Evolutionary conservation across 64 coral and sea anemone genomes (phyloP).

Genomic region (Montipora foliosa): DNA sequence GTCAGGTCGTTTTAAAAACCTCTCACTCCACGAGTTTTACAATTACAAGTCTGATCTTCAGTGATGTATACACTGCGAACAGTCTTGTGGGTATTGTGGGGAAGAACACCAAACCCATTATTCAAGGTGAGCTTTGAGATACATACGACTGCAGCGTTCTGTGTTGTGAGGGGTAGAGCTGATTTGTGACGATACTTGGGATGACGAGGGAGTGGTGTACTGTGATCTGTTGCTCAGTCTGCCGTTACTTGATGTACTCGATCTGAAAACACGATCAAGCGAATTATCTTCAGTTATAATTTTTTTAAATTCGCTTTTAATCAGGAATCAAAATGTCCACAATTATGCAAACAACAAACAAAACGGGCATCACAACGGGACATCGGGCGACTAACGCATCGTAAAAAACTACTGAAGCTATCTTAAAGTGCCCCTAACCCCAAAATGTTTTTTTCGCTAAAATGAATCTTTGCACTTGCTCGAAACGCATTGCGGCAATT

Average conservation of each 20-base stretch:
- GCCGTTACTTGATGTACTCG: background rate
- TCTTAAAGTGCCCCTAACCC: too few relatives aligned
- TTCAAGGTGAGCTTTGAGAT: background rate
- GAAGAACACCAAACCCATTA: background rate
- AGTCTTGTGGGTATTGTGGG: background rate
- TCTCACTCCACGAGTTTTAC: background rate
- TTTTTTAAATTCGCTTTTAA: background rate
- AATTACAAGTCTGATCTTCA: background rate
- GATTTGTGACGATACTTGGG: background rate
- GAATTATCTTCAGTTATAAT: background rate
- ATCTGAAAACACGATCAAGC: background rate
- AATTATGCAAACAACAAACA: background rate
- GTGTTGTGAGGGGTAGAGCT: background rate
- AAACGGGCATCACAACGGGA: background rate
- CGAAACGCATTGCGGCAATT: too few relatives aligned
- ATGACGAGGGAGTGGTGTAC: constrained; percentile 43
- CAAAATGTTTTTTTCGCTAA: too few relatives aligned
- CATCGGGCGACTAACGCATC: background rate
- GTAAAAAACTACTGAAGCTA: too few relatives aligned
- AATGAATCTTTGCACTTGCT: too few relatives aligned
- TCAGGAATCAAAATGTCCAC: background rate
- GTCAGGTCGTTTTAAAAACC: background rate
- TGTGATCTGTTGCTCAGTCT: constrained; percentile 34
- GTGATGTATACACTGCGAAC: too few relatives aligned
- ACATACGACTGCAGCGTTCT: constrained; percentile 27